phyloP scores from a whole-genome alignment of 2,797 vertebrate genomes.

The Rhadinocentrus ornatus region DNA sequence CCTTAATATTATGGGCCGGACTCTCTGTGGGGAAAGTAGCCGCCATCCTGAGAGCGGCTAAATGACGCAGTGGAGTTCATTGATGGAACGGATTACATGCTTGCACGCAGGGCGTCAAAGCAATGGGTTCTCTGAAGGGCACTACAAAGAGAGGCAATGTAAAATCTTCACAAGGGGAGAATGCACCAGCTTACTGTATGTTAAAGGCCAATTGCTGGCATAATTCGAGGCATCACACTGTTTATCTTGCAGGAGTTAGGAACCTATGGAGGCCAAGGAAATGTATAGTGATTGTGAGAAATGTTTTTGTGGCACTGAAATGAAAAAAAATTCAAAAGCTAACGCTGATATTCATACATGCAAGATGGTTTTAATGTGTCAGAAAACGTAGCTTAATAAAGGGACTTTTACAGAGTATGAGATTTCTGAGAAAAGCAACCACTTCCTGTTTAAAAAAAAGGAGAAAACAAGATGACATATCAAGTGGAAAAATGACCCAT shows the following conservation, averaged over 20 bases:
- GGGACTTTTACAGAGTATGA: slow-evolving; percentile 35
- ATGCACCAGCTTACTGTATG: slow-evolving; percentile 46
- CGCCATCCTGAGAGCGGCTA: slow-evolving; percentile 77
- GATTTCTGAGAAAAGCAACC: slow-evolving; percentile 59
- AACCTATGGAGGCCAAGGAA: slow-evolving; percentile 14
- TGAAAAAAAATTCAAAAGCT: background rate
- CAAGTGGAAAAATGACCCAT: slow-evolving; percentile 53
- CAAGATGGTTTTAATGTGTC: slow-evolving; percentile 8
- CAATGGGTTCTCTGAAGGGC: slow-evolving; percentile 69
- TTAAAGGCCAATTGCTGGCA: slow-evolving; percentile 37
- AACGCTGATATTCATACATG: background rate
- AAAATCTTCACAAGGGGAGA: slow-evolving; percentile 50
- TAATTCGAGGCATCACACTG: slow-evolving; percentile 55
- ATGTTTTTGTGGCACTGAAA: background rate
- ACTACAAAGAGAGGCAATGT: slow-evolving; percentile 61
- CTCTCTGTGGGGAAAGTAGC: slow-evolving; percentile 74
- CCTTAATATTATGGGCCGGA: slow-evolving; percentile 78
- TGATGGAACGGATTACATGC: slow-evolving; percentile 82
- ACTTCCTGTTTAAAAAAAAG: slow-evolving; percentile 55
- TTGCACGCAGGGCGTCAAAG: slow-evolving; percentile 66
- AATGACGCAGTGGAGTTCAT: slow-evolving; percentile 81
- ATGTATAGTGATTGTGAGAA: background rate
- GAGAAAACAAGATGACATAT: slow-evolving; percentile 63
- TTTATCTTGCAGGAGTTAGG: slow-evolving; percentile 38
- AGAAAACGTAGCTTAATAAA: slow-evolving; percentile 6